These are phyloP conservation scores for Cerastis rubricosa DNA, from an alignment of 2,888 invertebrate genomes.

Conservation along the genomic window DNA sequence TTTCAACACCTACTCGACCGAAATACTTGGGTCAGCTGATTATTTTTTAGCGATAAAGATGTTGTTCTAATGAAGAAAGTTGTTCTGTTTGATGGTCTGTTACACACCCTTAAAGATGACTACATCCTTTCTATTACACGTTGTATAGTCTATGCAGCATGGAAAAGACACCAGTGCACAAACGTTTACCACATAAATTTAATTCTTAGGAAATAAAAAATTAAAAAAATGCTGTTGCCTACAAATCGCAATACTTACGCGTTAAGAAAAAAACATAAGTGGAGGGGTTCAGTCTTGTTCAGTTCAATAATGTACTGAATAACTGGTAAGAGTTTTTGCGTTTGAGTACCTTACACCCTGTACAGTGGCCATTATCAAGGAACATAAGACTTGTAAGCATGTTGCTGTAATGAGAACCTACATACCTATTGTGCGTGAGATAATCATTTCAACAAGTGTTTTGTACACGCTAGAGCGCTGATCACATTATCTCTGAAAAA, in stretches of 20 bases:
- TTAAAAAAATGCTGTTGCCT: too few relatives aligned
- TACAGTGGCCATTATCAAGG: background rate
- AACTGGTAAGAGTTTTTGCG: too few relatives aligned
- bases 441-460: background rate
- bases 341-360: too few relatives aligned
- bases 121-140: background rate
- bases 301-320: too few relatives aligned
- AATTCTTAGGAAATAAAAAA: too few relatives aligned
- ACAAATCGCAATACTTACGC: too few relatives aligned
- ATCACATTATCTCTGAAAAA: slow-evolving; percentile 6
- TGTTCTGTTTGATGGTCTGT: background rate
- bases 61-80: background rate
- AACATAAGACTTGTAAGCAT: background rate
- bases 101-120: background rate
- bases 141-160: background rate
- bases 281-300: too few relatives aligned
- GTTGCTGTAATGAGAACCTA: background rate
- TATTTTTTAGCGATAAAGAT: background rate
- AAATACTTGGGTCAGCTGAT: background rate
- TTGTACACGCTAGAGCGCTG: slow-evolving; percentile 3
- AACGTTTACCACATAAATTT: too few relatives aligned
- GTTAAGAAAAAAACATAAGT: too few relatives aligned
- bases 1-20: background rate
- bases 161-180: too few relatives aligned
- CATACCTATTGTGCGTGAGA: background rate